Evolutionary conservation across 1,140 invertebrate genomes (phyloP).

Genomic region (Cyclina sinensis): DNA sequence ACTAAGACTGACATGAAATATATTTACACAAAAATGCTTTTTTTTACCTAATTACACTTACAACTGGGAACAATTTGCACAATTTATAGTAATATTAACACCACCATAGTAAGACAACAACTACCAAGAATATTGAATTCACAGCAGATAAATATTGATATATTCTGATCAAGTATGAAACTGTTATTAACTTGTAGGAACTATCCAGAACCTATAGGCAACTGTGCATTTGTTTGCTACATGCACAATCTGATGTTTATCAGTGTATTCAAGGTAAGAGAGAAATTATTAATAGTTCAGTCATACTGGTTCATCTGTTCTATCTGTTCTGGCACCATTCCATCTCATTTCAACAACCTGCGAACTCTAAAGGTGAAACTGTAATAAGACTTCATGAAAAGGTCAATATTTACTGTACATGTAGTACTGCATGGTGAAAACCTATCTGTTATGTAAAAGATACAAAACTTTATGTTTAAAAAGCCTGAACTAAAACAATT

Average conservation of each 20-base stretch:
- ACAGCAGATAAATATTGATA: conserved; percentile 9
- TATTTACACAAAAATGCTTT: not conserved
- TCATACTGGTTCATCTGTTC: not conserved
- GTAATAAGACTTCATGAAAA: no score
- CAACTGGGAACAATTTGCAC: not conserved
- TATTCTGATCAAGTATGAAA: not conserved
- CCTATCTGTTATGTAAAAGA: no score
- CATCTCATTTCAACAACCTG: not conserved
- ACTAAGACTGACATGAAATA: not conserved
- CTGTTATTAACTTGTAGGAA: not conserved
- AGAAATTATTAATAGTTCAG: not conserved
- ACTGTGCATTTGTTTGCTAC: conserved; percentile 3
- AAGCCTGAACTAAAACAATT: no score
- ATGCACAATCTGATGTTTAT: not conserved
- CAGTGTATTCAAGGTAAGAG: not conserved
- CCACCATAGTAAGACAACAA: not conserved
- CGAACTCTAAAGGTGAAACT: not conserved
- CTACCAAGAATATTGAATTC: not conserved
- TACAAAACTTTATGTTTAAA: no score
- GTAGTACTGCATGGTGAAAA: no score
- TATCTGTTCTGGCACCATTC: not conserved
- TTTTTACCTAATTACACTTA: not conserved
- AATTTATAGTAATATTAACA: conserved; percentile 12
- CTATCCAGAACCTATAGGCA: not conserved
- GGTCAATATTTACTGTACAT: no score